Evolutionary conservation across 23 tunicate genomes (phyloP).

Genomic region (Pegea sp.): DNA sequence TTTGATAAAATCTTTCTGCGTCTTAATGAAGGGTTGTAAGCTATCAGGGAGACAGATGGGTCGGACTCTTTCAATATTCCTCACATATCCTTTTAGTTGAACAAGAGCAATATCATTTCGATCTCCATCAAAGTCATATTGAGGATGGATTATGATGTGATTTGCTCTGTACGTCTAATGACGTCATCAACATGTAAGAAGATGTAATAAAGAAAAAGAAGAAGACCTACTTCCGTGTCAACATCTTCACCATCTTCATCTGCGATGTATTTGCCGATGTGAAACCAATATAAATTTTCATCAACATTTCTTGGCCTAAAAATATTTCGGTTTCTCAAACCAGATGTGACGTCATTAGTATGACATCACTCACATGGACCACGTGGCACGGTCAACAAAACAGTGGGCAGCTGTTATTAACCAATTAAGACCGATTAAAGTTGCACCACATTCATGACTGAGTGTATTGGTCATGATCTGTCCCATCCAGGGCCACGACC

Average conservation of each 20-base stretch:
- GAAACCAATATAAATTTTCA: conserved; percentile 18
- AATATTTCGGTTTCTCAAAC: too few species aligned
- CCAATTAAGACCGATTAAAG: conserved; percentile 74
- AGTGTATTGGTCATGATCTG: conserved; percentile 32
- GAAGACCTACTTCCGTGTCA: not conserved
- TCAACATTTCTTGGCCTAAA: conserved; percentile 28
- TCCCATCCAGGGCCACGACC: conserved; percentile 92
- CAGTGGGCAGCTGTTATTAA: conserved; percentile 95
- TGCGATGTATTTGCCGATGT: conserved; percentile 68
- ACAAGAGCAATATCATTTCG: conserved; percentile 66
- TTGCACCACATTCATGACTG: conserved; percentile 57
- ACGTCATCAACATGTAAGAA: not conserved
- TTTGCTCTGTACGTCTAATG: conserved; percentile 41
- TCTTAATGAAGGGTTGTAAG: not conserved
- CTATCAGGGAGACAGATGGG: conserved; percentile 54
- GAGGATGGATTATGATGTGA: conserved; percentile 37
- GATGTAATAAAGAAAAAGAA: not conserved
- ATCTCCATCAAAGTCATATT: conserved; percentile 34
- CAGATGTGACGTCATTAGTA: too few species aligned
- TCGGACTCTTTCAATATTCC: conserved; percentile 9
- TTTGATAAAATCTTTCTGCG: conserved; percentile 5
- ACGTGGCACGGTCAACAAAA: conserved; percentile 27
- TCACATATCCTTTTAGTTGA: conserved; percentile 23
- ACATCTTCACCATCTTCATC: conserved; percentile 62
- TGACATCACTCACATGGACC: conserved; percentile 43